A percentile compares a stretch with the other conserved stretches of the same genome.
phyloP scores from a whole-genome alignment of 92 coral and sea anemone genomes.

The Epizoanthus stellaris region DNA sequence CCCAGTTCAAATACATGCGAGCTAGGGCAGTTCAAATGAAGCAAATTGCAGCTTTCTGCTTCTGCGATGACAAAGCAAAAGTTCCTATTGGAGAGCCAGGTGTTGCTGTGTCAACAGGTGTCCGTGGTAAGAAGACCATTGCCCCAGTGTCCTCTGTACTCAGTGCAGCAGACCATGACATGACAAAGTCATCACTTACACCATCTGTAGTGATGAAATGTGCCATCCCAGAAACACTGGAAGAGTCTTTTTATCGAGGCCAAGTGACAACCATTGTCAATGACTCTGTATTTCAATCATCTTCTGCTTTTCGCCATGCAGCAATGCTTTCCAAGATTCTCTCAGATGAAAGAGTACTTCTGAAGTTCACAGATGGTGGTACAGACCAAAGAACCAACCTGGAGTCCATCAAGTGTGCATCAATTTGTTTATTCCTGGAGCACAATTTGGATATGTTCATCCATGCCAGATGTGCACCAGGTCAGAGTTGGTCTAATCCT shows the following conservation, averaged over 20 bases:
- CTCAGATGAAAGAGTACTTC: neutral
- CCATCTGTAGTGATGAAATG: constrained; percentile 46
- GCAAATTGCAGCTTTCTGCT: constrained; percentile 15
- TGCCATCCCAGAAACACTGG: constrained; percentile 40
- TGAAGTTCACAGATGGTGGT: constrained; percentile 52
- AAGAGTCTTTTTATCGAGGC: constrained; percentile 17
- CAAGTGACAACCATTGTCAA: no score
- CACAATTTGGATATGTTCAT: constrained; percentile 47
- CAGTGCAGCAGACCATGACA: constrained; percentile 51
- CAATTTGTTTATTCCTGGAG: constrained; percentile 41
- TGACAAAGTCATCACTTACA: constrained; percentile 42
- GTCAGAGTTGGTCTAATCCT: constrained; percentile 54
- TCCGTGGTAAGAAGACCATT: constrained; percentile 34
- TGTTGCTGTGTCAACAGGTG: constrained; percentile 58
- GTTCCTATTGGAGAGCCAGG: constrained; percentile 61
- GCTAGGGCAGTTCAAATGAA: constrained; percentile 13
- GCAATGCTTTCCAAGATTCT: constrained; percentile 34
- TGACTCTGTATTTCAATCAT: no score
- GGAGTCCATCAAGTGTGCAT: constrained; percentile 44
- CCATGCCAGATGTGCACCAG: constrained; percentile 45
- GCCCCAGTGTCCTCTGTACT: constrained; percentile 28
- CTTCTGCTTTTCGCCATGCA: constrained; percentile 32
- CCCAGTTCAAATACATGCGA: constrained; percentile 39
- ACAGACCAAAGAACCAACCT: constrained; percentile 49
- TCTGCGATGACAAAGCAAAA: constrained; percentile 58